Conservation (phyloP, 2,888 invertebrate genomes). For the Protonemura montana region DNA sequence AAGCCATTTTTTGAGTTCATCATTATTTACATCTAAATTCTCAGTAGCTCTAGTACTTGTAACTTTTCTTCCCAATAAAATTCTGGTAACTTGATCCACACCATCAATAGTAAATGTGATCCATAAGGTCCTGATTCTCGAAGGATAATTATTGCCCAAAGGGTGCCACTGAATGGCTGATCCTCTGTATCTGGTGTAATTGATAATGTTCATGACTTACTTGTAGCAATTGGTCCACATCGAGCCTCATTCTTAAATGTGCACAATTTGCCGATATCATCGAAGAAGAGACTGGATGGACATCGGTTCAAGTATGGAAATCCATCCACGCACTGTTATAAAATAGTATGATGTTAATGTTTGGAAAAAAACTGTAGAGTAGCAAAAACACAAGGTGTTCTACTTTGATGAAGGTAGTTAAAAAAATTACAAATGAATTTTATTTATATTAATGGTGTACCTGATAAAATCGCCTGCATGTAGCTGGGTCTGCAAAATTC, state of each 20-base stretch:
- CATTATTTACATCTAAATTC: too few species aligned
- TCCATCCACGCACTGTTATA: constrained; percentile 84
- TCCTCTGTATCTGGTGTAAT: background rate
- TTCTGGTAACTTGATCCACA: too few species aligned
- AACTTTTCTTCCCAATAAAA: too few species aligned
- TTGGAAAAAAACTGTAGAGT: background rate
- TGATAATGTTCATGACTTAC: constrained; percentile 66
- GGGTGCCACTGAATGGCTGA: background rate
- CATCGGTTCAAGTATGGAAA: constrained; percentile 88
- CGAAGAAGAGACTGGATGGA: constrained; percentile 89
- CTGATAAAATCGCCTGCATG: constrained; percentile 89
- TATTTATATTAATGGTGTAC: constrained; percentile 59
- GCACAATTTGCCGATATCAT: constrained; percentile 88
- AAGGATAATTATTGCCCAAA: too few species aligned
- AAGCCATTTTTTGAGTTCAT: too few species aligned
- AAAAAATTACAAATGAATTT: too few species aligned
- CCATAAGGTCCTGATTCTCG: too few species aligned
- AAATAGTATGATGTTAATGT: background rate
- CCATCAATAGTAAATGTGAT: too few species aligned
- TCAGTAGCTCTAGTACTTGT: too few species aligned
- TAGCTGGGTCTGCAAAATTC: constrained; percentile 88
- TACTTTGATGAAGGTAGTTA: too few species aligned
- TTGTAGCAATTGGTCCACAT: constrained; percentile 88
- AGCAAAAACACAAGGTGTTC: background rate
- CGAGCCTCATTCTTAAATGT: constrained; percentile 89